A percentile compares a stretch with the other conserved stretches of the same genome.
These are phyloP conservation scores for Neotragus moschatus DNA, from an alignment of 2,113 vertebrate genomes.

Conservation along the genomic window DNA sequence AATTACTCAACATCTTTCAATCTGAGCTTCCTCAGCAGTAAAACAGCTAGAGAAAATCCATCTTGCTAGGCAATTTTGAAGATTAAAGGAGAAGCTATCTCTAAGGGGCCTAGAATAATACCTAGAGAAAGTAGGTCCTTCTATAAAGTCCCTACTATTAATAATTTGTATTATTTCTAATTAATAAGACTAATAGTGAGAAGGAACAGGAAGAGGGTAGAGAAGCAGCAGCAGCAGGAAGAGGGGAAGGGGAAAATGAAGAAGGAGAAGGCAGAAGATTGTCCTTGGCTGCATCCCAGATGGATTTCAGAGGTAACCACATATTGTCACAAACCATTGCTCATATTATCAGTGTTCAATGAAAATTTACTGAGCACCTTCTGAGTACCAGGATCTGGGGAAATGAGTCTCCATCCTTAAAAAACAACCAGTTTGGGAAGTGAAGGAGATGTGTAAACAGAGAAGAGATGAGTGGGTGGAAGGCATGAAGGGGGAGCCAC, in stretches of 20 bases:
- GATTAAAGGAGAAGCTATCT: neutral
- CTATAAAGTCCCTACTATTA: neutral
- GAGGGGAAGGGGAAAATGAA: neutral
- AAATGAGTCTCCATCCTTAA: neutral
- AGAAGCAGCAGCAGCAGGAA: fast-evolving
- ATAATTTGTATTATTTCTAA: neutral
- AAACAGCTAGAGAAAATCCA: neutral
- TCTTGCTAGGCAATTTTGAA: neutral
- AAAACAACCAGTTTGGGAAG: neutral
- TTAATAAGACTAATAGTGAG: neutral
- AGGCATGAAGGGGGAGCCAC: neutral
- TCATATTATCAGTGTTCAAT: neutral
- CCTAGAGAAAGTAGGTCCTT: neutral
- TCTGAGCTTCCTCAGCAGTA: neutral
- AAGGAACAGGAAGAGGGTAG: neutral
- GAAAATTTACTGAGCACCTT: neutral
- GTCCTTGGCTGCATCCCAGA: neutral
- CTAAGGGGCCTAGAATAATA: neutral
- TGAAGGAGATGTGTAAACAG: neutral
- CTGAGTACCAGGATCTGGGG: neutral
- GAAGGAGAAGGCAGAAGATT: neutral
- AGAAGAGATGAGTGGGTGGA: neutral
- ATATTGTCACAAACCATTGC: neutral
- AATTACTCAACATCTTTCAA: neutral
- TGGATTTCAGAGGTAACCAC: neutral